phyloP scores from a whole-genome alignment of 2,888 invertebrate species.

The Trichogramma evanescens region DNA sequence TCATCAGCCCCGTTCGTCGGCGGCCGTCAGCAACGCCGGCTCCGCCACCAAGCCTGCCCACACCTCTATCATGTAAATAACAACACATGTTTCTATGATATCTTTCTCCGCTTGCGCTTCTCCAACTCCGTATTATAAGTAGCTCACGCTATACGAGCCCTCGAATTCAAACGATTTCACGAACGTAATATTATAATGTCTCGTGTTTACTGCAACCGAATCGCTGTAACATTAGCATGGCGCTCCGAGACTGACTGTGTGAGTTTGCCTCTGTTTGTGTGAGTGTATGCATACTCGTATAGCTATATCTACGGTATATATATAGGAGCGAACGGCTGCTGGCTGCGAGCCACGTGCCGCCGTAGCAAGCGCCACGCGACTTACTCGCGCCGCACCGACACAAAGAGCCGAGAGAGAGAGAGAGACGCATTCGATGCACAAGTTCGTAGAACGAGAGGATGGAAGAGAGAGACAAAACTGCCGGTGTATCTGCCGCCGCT shows the following conservation, averaged over 20 bases:
- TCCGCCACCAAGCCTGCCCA: constrained; percentile 35
- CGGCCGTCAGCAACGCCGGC: neutral
- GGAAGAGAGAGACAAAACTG: no score
- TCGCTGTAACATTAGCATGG: no score
- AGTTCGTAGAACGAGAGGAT: no score
- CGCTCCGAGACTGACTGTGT: no score
- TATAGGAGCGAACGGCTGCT: neutral
- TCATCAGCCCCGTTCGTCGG: no score
- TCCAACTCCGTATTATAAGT: neutral
- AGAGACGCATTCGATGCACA: neutral
- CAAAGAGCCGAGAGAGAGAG: neutral
- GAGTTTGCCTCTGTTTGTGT: neutral
- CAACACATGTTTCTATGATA: neutral
- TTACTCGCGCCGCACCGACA: constrained; percentile 6
- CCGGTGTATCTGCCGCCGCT: no score
- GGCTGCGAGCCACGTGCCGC: constrained; percentile 17
- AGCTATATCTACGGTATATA: neutral
- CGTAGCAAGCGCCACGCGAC: constrained; percentile 18
- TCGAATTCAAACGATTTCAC: no score
- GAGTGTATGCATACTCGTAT: neutral
- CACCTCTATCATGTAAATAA: constrained; percentile 45
- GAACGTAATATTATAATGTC: no score
- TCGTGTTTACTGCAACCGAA: no score
- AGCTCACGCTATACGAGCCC: no score
- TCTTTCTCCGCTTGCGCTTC: neutral